phyloP scores from a whole-genome alignment of 1,140 invertebrate genomes.

The Hesperophylax magnus region DNA sequence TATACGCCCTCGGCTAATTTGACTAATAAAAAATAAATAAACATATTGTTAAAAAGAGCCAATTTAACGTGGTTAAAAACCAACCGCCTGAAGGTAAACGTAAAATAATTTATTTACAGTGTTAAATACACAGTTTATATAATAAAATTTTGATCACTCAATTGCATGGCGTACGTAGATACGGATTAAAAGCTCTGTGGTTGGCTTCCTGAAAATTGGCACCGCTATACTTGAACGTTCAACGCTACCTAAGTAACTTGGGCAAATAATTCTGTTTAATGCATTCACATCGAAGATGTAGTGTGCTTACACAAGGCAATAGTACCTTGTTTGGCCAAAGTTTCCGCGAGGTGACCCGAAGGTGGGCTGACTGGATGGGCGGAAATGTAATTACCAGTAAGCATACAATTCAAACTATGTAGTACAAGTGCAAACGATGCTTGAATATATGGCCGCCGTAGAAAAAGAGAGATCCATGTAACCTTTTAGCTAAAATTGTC shows the following conservation, averaged over 20 bases:
- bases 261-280: neutral
- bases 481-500: too few relatives aligned
- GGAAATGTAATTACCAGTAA: slow-evolving; percentile 30
- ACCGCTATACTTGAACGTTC: neutral
- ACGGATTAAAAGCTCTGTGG: slow-evolving; percentile 1
- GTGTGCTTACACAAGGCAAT: too few relatives aligned
- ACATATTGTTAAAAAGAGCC: too few relatives aligned
- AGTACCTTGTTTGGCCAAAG: neutral
- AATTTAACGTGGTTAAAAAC: too few relatives aligned
- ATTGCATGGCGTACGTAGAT: neutral
- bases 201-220: neutral
- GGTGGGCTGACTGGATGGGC: neutral
- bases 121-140: neutral
- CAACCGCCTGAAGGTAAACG: neutral
- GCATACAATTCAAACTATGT: slow-evolving; percentile 20
- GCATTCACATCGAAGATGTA: too few relatives aligned
- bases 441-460: neutral
- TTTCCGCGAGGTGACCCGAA: neutral
- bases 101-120: neutral
- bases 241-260: neutral
- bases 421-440: neutral
- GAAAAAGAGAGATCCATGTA: neutral
- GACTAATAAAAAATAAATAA: too few relatives aligned
- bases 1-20: too few relatives aligned
- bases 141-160: neutral